Evolutionary conservation across 1,140 invertebrate species (phyloP), one percentile per base, ranked within the genome.

Genomic region (Spodoptera frugiperda): DNA sequence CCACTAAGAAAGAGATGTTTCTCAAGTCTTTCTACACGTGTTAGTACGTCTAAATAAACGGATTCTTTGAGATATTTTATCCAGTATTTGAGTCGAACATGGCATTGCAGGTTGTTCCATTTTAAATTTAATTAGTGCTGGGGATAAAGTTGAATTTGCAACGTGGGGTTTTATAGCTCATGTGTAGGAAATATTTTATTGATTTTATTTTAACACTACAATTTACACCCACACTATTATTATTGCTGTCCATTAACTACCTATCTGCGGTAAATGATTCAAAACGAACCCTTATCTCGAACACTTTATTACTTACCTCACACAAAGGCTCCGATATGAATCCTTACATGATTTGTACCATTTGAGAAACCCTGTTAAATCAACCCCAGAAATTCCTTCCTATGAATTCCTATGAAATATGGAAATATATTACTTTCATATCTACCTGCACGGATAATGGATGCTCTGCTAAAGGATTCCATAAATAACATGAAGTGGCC

Each of bases 341-440:
- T 17, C 33, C 57, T 61, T 61, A 44, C 33, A 61, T 44, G 44
- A 61, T 61, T 61, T 44, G 33, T 15, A 61, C 57, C 57, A 61
- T 61, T 61, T 61, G 33, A 15, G 44, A 39, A 61, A 61, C 57
- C 57, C 57, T 44, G 57, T 61, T 61, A 61, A 61, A 61, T 61
- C 57, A 61, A 61, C 57, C 57, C n/a, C 33, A n/a, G 57, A 44
- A 44, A 61, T 39, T n/a, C n/a, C n/a, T n/a, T 17, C 30, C n/a
- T 61, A 61, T 61, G 59, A 63, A 44, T n/a, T 17, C 30, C n/a
- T 61, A 61, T 61, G 59, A 63, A 44, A 17, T 44, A 44, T 63
- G 59, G 10, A 44, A 63, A 63, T 44, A 10, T 44, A 63, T 63
- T 63, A 44, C 15, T 63, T 44, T 19, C 59, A 63, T 63, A 46